Percentiles rank a stretch among this genome's conserved stretches.
Evolutionary conservation across 2,888 invertebrate species (phyloP).

Genomic region (Nemoura dubitans): DNA sequence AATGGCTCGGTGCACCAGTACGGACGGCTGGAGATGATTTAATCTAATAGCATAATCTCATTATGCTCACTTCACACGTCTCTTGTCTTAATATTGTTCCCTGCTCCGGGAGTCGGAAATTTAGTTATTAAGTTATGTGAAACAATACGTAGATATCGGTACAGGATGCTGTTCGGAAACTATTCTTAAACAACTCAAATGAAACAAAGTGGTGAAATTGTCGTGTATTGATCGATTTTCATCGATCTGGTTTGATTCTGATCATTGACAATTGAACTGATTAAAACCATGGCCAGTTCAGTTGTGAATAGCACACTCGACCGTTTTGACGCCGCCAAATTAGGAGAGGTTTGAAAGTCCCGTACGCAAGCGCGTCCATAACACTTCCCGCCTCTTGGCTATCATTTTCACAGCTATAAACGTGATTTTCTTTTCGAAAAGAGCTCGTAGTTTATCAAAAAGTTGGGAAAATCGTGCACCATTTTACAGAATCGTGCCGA

Average conservation of each 20-base stretch:
- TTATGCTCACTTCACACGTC: background rate
- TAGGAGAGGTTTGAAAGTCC: background rate
- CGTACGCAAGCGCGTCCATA: background rate
- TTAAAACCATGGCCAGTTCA: slow-evolving; percentile 28
- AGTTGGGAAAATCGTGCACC: background rate
- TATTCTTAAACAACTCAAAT: too few species aligned
- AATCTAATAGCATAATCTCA: background rate
- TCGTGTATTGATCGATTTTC: too few species aligned
- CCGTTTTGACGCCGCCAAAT: background rate
- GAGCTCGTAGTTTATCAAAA: background rate
- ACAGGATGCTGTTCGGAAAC: background rate
- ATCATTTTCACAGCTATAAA: background rate
- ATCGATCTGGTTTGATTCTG: background rate
- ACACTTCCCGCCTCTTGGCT: background rate
- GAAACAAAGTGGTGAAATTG: too few species aligned
- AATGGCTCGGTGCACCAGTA: too few species aligned
- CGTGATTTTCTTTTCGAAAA: background rate
- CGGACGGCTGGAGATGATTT: background rate
- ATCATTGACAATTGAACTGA: slow-evolving; percentile 25
- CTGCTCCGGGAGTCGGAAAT: background rate
- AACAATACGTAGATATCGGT: background rate
- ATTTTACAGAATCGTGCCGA: background rate
- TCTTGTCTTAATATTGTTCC: background rate
- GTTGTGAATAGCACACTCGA: background rate
- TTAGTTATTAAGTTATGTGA: background rate